Evolutionary conservation across 2,113 vertebrate species (phyloP).

Genomic region (Anarrhichthys ocellatus): DNA sequence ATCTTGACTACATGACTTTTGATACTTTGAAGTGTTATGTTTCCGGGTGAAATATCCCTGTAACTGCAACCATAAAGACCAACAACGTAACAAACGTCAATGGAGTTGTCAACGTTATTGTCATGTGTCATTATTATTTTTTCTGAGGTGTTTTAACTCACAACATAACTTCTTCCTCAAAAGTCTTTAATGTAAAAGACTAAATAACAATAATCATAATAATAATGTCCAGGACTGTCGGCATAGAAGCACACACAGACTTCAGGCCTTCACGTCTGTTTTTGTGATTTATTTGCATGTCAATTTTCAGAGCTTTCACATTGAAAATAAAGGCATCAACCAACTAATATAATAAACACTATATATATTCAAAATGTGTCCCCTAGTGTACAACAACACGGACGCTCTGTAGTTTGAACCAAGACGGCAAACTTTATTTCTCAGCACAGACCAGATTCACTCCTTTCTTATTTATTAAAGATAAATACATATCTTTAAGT

Average conservation of each 20-base stretch:
- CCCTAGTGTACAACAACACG: not conserved
- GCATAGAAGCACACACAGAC: not conserved
- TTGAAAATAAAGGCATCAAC: too few species aligned
- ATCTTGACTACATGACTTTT: not conserved
- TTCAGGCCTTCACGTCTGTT: not conserved
- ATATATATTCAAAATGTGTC: not conserved
- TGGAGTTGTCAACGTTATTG: not conserved
- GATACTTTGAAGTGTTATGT: not conserved
- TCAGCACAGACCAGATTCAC: too few species aligned
- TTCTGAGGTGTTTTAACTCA: too few species aligned
- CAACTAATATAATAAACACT: too few species aligned
- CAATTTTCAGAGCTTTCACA: not conserved
- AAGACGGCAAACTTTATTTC: too few species aligned
- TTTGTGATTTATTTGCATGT: not conserved
- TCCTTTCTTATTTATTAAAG: too few species aligned
- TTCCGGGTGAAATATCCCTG: too few species aligned
- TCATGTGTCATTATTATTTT: not conserved
- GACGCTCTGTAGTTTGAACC: not conserved
- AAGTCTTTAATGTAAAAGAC: too few species aligned
- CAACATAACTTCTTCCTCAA: not conserved
- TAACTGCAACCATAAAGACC: not conserved
- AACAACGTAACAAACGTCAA: not conserved
- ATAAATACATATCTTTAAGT: too few species aligned
- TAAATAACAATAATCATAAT: not conserved
- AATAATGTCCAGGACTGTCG: not conserved